phyloP scores from a whole-genome alignment of 2,797 vertebrate genomes.

The Adrianichthys oophorus region DNA sequence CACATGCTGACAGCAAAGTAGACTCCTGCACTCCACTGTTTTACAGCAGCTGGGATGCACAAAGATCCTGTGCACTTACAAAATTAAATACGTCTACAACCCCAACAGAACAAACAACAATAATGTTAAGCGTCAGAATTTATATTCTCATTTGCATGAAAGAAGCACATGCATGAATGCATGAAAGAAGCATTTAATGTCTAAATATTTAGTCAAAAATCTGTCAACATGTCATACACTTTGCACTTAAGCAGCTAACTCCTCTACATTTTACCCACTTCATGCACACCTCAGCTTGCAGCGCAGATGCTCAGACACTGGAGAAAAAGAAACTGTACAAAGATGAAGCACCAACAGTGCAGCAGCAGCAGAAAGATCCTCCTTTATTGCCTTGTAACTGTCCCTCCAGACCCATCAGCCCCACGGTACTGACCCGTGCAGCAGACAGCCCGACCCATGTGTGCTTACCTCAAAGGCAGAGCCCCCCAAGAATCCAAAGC shows the following conservation, averaged over 20 bases:
- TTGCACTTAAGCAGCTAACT: conserved; percentile 3
- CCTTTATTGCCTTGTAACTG: conserved; percentile 43
- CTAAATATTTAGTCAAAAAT: background rate
- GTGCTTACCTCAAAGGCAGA: conserved; percentile 69
- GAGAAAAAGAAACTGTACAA: conserved; percentile 24
- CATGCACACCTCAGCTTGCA: conserved; percentile 11
- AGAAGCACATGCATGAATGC: too few species aligned
- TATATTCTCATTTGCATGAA: too few species aligned
- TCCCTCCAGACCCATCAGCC: conserved; percentile 24
- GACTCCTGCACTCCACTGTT: conserved; percentile 27
- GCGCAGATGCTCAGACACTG: conserved; percentile 27
- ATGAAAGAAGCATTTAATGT: too few species aligned
- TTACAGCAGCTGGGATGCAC: conserved; percentile 37
- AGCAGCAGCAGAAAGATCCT: conserved; percentile 33
- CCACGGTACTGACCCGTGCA: conserved; percentile 12
- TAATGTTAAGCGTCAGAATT: too few species aligned
- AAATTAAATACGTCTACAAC: conserved; percentile 18
- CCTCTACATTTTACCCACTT: background rate
- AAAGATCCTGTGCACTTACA: conserved; percentile 32
- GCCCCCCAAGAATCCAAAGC: conserved; percentile 48
- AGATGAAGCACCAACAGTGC: conserved; percentile 41
- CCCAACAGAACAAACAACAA: background rate
- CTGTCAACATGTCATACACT: background rate
- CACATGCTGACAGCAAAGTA: conserved; percentile 47
- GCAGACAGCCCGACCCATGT: conserved; percentile 32